Evolutionary conservation across 2,888 invertebrate species (phyloP).

Genomic region (Drosophila hamatofila): DNA sequence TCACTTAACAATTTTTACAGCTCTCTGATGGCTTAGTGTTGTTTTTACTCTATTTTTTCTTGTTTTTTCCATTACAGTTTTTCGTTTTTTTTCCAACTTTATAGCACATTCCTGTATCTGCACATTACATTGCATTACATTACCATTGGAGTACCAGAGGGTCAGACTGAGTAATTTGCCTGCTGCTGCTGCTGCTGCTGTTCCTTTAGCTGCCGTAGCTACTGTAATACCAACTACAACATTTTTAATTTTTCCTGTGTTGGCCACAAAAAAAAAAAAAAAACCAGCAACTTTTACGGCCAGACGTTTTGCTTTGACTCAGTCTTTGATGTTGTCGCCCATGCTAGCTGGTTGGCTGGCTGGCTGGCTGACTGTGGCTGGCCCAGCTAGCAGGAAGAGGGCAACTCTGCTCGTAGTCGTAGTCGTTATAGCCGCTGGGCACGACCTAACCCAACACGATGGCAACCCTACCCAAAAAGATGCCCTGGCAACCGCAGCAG

Average conservation of each 20-base stretch:
- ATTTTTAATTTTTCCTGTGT: conserved; percentile 63
- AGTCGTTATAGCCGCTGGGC: conserved; percentile 49
- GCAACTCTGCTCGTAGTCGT: conserved; percentile 25
- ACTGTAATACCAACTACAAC: conserved; percentile 31
- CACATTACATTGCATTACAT: conserved; percentile 20
- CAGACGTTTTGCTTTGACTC: conserved; percentile 68
- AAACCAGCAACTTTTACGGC: conserved; percentile 54
- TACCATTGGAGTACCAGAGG: conserved; percentile 31
- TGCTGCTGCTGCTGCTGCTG: conserved; percentile 10
- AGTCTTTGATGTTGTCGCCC: conserved; percentile 70
- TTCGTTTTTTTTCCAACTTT: conserved; percentile 2
- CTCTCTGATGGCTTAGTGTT: conserved; percentile 11
- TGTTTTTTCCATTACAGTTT: background rate
- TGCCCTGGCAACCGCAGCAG: conserved; percentile 13
- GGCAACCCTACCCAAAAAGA: conserved; percentile 22
- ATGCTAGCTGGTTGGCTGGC: background rate
- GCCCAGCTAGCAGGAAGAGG: conserved; percentile 5
- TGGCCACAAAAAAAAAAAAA: conserved; percentile 42
- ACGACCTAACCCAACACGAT: conserved; percentile 69
- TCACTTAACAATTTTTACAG: conserved; percentile 5
- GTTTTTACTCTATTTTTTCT: background rate
- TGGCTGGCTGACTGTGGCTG: background rate
- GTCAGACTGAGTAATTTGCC: conserved; percentile 31
- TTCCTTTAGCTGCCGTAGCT: conserved; percentile 9
- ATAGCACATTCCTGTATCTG: conserved; percentile 16